A percentile compares a stretch with the other conserved stretches of the same genome.
Conservation (phyloP, 2,888 invertebrate species). For the Ophioninae sp. region DNA sequence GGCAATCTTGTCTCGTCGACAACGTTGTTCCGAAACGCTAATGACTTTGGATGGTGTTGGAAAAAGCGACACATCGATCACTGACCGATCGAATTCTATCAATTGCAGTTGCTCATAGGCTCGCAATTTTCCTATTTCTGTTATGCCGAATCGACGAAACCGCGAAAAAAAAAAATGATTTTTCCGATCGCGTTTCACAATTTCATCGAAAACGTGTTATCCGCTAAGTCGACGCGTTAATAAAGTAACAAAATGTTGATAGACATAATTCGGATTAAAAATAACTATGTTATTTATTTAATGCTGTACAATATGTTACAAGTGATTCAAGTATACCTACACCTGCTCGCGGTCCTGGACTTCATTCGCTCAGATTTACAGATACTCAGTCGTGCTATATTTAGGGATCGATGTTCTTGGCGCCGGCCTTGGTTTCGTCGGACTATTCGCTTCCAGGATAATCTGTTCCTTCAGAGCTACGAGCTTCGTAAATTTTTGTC, state of each 20-base stretch:
- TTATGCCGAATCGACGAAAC: neutral
- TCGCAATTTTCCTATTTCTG: neutral
- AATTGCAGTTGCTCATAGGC: neutral
- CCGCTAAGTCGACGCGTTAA: neutral
- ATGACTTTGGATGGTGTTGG: neutral
- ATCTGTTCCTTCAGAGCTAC: slow-evolving; percentile 81
- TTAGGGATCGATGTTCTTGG: slow-evolving; percentile 85
- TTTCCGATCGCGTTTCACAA: neutral
- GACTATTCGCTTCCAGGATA: slow-evolving; percentile 83
- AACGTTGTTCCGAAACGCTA: neutral
- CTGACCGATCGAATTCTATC: neutral
- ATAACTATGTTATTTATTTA: slow-evolving; percentile 53
- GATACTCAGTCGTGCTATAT: slow-evolving; percentile 86
- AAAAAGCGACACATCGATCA: neutral
- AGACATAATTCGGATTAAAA: slow-evolving; percentile 40
- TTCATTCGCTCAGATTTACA: slow-evolving; percentile 60
- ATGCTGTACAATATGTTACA: slow-evolving; percentile 71
- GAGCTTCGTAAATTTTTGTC: slow-evolving; percentile 74
- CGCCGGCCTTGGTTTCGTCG: slow-evolving; percentile 82
- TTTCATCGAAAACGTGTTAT: neutral
- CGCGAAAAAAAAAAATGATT: too few relatives aligned
- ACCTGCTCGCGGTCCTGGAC: neutral
- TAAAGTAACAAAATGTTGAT: slow-evolving; percentile 11
- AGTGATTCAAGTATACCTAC: slow-evolving; percentile 1
- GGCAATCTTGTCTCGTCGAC: neutral